phyloP scores from a whole-genome alignment of 2,797 vertebrate species.

The Cirrhinus mrigala region DNA sequence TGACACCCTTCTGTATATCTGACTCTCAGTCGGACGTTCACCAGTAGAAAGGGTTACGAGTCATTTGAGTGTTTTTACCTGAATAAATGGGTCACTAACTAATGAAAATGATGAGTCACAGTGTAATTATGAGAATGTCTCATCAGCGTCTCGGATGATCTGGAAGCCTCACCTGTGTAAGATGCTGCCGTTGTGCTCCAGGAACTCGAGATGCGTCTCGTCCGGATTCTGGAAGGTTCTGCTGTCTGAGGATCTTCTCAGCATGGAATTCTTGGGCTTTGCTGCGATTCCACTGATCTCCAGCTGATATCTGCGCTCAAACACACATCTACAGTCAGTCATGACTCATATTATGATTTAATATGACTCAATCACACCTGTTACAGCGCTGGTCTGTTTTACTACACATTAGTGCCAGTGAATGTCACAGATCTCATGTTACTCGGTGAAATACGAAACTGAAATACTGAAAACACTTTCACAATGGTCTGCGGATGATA shows the following conservation, averaged over 20 bases:
- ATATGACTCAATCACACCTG: too few species aligned
- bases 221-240: constrained; percentile 67
- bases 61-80: background rate
- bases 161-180: background rate
- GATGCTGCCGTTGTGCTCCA: constrained; percentile 24
- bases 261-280: constrained; percentile 52
- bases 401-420: background rate
- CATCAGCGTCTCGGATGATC: too few species aligned
- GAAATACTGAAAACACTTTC: background rate
- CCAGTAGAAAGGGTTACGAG: too few species aligned
- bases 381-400: background rate
- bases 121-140: too few species aligned
- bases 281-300: background rate
- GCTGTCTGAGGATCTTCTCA: constrained; percentile 49
- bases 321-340: background rate
- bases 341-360: background rate
- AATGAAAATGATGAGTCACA: too few species aligned
- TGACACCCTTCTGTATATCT: too few species aligned
- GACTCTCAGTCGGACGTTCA: too few species aligned
- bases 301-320: constrained; percentile 28
- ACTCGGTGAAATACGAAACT: background rate
- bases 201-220: constrained; percentile 53
- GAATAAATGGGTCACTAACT: background rate
- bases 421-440: background rate
- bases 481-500: background rate